Base-by-base conservation (phyloP, 2,113 vertebrate genomes). In the Xyliphius kryptos region DNA sequence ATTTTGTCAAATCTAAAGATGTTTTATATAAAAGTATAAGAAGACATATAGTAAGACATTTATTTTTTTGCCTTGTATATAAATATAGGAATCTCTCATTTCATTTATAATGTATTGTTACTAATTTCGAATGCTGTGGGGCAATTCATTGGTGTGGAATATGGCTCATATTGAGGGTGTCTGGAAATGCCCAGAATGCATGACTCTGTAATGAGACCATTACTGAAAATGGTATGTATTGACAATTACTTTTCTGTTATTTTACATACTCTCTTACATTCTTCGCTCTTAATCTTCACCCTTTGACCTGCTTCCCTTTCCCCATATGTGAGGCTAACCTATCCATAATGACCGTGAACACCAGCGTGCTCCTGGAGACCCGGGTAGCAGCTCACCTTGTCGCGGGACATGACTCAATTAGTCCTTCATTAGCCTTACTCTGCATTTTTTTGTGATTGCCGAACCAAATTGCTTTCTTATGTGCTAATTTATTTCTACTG, bases 381-480 rank as follows among this genome's bases (percentile, higher is more conserved):
- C 57, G 49, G 61, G 44, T 16, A 63, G 46, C 62, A 38, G 19
- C 32, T 57, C 60, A 66, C 58, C 61, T 61, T 80, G 77, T 75
- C 72, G 69, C 40, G 57, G 79, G 76, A 77, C 71, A 56, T 68
- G 74, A 74, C 75, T 68, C 74, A 79, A 78, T 86, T 81, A 81
- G 68, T 66, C 71, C 72, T 73, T 68, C 78, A 63, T 64, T 36
- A 43, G 61, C 49, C 73, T 68, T 21, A 26, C 46, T 16, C 67
- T 69, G 57, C 68, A 63, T 74, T 41, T 59, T 79, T 77, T 68
- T 61, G 62, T 77, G 79, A 76, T 64, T 73, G 75, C 78, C 67
- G 73, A 62, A 56, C 68, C 60, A 85, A 86, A 86, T 85, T 84
- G 79, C 84, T 86, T 85, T 86, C 83, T 84, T 71, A 85, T 87